Evolutionary conservation across 2,113 vertebrate genomes (phyloP), one percentile per base, ranked within the genome.

Genomic region (Onychorhynchus coronatus): DNA sequence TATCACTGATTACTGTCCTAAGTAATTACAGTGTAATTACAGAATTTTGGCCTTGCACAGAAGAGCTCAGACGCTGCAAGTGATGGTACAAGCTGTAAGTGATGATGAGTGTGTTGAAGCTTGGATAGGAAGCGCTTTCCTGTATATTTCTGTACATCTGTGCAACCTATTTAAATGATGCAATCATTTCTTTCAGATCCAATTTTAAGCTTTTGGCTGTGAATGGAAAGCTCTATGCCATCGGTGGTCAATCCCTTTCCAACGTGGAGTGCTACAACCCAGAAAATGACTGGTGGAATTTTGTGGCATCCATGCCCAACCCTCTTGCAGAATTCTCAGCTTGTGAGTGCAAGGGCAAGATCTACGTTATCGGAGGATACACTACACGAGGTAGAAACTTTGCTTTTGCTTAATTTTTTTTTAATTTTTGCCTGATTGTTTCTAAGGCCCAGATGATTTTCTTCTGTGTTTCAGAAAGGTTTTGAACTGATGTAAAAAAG

Each of bases 361-460:
- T 99, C 92, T 99, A 99, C 1, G 98, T 99, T 86, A 98, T 99
- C 44, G 99, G 99, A 41, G 99, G 99, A 61, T 99, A 99, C 87
- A 99, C 99, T 4, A 97, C 99, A 33, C 98, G 99, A 98, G 99
- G 99, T 99, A 86, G 91, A 94, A 79, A 66, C 5, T 56, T 58
- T 62, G 16, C 7, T 46, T 62, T 35, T 75, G 5, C 1, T n/a
- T 56, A 20, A n/a, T 59, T 44, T 27, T 24, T 50, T 39, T 16
- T 63, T 62, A 39, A 4, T 58, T 28, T 52, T 52, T 16, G 52
- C 15, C 8, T 75, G 24, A 3, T 71, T 81, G 27, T 41, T 88
- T 88, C 37, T 71, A 50, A 85, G 30, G 14, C 37, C 18, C 55
- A 50, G 33, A 61, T 79, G 0, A 11, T 88, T 78, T 81, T 67